Percentiles rank a stretch among this genome's conserved stretches.
Evolutionary conservation across 2,888 invertebrate species (phyloP).

Genomic region (Sinodicranocentrus sp.): DNA sequence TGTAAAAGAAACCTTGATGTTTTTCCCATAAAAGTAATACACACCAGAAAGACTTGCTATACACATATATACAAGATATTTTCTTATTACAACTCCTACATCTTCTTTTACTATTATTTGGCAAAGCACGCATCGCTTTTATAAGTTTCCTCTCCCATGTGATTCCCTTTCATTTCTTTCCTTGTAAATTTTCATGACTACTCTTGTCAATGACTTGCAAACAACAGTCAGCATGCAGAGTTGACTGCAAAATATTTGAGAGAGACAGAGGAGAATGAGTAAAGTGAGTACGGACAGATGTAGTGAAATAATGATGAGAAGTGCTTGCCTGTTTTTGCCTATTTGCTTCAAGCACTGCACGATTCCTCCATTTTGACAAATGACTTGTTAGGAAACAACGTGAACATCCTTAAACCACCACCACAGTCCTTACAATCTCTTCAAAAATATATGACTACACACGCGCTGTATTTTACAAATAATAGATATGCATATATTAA

Average conservation of each 20-base stretch:
- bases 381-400: conserved; percentile 60
- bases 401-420: conserved; percentile 31
- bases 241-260: conserved; percentile 34
- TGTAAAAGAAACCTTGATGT: too few species aligned
- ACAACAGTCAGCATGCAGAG: conserved; percentile 49
- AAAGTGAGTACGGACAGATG: conserved; percentile 10
- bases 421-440: not conserved
- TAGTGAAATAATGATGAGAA: conserved; percentile 52
- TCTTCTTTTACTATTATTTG: conserved; percentile 45
- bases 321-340: conserved; percentile 44
- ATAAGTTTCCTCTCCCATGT: conserved; percentile 50
- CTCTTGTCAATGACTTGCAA: conserved; percentile 64
- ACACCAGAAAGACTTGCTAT: too few species aligned
- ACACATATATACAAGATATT: too few species aligned
- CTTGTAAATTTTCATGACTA: conserved; percentile 69
- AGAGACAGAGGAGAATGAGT: conserved; percentile 6
- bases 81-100: not conserved
- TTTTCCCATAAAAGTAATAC: too few species aligned
- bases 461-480: not conserved
- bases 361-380: conserved; percentile 64
- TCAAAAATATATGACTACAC: not conserved
- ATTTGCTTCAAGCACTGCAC: conserved; percentile 60
- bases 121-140: conserved; percentile 35
- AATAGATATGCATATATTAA: not conserved
- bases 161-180: conserved; percentile 67